Conservation (phyloP, 2,113 vertebrate genomes). For the Paradoxurus hermaphroditus region DNA sequence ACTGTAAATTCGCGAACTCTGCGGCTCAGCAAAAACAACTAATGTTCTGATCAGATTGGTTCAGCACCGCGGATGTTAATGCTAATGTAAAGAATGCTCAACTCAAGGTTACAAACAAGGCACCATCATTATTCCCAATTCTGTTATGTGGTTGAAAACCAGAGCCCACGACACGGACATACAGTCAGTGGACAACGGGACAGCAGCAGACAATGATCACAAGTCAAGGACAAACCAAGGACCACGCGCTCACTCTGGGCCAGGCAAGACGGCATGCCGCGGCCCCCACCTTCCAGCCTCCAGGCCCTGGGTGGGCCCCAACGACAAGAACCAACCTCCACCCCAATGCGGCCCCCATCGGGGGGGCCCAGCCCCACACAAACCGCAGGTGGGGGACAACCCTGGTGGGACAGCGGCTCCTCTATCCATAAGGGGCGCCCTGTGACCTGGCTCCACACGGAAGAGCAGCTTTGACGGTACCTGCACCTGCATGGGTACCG, state of each 20-base stretch:
- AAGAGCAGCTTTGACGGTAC: too few relatives aligned
- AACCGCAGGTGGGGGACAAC: rapidly evolving
- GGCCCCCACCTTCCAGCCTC: rapidly evolving
- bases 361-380: neutral
- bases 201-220: rapidly evolving
- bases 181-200: rapidly evolving
- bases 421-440: neutral
- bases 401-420: rapidly evolving
- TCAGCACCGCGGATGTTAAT: neutral
- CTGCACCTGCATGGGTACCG: rapidly evolving
- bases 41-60: neutral
- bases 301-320: neutral
- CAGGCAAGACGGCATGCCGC: rapidly evolving
- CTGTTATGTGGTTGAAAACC: rapidly evolving
- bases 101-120: neutral
- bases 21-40: conserved; percentile 23
- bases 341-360: too few relatives aligned
- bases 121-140: rapidly evolving
- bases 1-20: neutral
- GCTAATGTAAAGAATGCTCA: neutral
- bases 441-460: neutral
- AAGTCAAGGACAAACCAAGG: too few relatives aligned
- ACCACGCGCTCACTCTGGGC: rapidly evolving
- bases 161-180: rapidly evolving
- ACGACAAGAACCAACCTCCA: rapidly evolving